A percentile compares a stretch with the other conserved stretches of the same genome.
These are phyloP conservation scores for Eupithecia tripunctaria DNA, from an alignment of 2,888 invertebrate species.

Conservation along the genomic window DNA sequence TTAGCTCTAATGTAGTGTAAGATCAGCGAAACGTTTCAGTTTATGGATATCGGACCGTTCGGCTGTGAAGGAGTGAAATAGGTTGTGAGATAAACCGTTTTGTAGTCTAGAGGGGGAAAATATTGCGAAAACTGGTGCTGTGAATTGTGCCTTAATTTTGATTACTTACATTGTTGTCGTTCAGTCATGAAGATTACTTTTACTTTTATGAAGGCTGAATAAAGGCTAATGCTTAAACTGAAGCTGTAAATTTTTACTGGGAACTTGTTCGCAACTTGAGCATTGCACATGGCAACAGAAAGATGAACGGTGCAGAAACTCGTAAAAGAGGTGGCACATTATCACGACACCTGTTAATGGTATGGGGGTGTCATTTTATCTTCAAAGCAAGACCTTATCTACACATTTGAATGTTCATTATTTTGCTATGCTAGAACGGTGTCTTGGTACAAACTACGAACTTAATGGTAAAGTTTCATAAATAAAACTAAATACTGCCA, in stretches of 20 bases:
- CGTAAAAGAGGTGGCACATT: neutral
- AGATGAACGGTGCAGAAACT: neutral
- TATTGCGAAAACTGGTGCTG: neutral
- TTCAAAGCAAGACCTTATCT: neutral
- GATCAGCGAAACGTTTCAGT: constrained; percentile 17
- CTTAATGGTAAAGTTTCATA: neutral
- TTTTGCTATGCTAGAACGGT: neutral
- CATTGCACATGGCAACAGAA: neutral
- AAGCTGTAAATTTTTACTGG: neutral
- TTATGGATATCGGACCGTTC: constrained; percentile 17
- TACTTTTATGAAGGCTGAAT: too few species aligned
- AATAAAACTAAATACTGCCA: constrained; percentile 21
- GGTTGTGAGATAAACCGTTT: constrained; percentile 1
- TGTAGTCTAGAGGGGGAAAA: neutral
- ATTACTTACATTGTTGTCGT: neutral
- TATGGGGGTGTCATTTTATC: neutral
- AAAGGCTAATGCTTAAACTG: too few species aligned
- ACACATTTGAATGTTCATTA: neutral
- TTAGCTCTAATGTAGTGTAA: constrained; percentile 23
- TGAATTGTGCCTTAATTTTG: neutral
- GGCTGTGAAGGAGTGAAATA: constrained; percentile 13
- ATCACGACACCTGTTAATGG: neutral
- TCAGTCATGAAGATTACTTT: too few species aligned
- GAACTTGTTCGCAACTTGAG: neutral
- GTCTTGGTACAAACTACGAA: constrained; percentile 4